phyloP scores from a whole-genome alignment of 2,113 vertebrate genomes.

The Morphnarchus princeps region DNA sequence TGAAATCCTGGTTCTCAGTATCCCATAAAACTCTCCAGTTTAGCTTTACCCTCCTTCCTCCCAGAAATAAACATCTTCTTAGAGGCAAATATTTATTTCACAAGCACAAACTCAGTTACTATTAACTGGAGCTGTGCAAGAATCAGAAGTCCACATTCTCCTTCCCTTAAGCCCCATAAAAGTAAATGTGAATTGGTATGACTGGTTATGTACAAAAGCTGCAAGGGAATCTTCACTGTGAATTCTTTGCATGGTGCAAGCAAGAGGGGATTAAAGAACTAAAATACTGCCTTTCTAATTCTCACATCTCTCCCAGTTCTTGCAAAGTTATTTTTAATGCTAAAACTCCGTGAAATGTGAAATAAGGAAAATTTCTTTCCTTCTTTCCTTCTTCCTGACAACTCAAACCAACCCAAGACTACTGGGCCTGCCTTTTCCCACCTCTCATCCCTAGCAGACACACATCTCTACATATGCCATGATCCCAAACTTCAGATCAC shows the following conservation, averaged over 20 bases:
- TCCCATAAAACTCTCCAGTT: not conserved
- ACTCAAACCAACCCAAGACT: slow-evolving; percentile 63
- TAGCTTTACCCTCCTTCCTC: not conserved
- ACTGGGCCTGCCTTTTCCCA: slow-evolving; percentile 49
- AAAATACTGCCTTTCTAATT: not conserved
- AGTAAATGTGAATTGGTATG: not conserved
- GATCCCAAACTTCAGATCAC: slow-evolving; percentile 72
- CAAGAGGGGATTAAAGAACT: not conserved
- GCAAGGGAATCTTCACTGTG: not conserved
- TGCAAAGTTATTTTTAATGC: not conserved
- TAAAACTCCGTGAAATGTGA: not conserved
- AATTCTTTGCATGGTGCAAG: not conserved
- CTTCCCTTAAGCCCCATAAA: not conserved
- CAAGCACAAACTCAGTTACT: not conserved
- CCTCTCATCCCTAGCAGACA: slow-evolving; percentile 77
- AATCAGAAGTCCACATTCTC: not conserved
- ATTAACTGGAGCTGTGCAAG: not conserved
- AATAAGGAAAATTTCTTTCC: not conserved
- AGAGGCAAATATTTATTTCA: not conserved
- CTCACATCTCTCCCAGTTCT: not conserved
- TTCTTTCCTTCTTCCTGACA: not conserved
- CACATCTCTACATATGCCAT: slow-evolving; percentile 73
- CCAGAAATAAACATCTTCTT: not conserved
- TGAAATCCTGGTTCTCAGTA: not conserved
- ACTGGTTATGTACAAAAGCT: not conserved